Evolutionary conservation across 2,113 vertebrate genomes (phyloP).

Genomic region (Ptychochromis oligacanthus): DNA sequence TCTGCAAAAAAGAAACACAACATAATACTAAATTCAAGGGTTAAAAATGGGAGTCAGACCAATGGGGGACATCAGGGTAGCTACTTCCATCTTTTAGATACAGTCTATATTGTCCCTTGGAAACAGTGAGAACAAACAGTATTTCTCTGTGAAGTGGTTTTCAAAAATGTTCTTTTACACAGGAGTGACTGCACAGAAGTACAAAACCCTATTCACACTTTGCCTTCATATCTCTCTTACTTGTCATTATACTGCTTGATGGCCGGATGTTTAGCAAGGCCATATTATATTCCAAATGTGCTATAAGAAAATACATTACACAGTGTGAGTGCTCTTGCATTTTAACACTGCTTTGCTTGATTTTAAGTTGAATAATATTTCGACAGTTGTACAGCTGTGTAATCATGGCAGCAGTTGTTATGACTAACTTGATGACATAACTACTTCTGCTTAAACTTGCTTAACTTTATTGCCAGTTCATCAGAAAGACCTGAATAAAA

Average conservation of each 20-base stretch:
- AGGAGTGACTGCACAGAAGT: neutral
- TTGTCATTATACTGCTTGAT: neutral
- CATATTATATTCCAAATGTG: neutral
- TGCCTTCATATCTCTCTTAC: neutral
- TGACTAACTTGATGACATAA: slow-evolving; percentile 10
- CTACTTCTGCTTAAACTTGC: slow-evolving; percentile 9
- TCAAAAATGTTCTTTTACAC: neutral
- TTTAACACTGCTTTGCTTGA: neutral
- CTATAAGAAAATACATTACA: neutral
- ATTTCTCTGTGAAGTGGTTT: neutral
- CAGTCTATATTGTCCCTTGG: neutral
- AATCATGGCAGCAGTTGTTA: slow-evolving; percentile 32
- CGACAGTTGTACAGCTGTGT: slow-evolving; percentile 9
- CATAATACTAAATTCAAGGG: too few species aligned
- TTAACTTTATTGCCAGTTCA: neutral
- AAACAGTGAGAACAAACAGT: too few species aligned
- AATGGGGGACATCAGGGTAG: neutral
- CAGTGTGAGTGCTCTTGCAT: neutral
- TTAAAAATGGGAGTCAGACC: too few species aligned
- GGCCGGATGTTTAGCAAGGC: neutral
- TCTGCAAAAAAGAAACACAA: too few species aligned
- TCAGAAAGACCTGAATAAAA: neutral
- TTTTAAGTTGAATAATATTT: neutral
- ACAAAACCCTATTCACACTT: neutral
- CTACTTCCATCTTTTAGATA: neutral